Base-by-base conservation (phyloP, 2,888 invertebrate genomes). In the Erpobdella octoculata region DNA sequence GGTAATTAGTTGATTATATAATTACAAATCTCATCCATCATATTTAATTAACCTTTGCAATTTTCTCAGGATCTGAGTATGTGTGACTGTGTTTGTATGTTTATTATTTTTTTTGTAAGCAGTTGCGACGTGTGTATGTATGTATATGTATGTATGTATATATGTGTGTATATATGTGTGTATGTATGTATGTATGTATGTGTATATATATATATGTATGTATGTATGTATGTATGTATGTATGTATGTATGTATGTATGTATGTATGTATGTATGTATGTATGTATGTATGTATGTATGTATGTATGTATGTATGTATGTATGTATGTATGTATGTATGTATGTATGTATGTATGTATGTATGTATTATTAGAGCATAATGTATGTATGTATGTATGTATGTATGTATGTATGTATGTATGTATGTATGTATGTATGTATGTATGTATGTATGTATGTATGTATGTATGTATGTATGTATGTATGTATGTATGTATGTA, bases 291-390 rank as follows among this genome's bases (percentile, higher is more conserved):
- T 61, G 62, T 61, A 61, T 61, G 62, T 61, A 6, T 61, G 62
- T 61, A 28, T 61, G 62, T 61, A 28, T 61, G 62, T 61, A 61
- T 61, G 62, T 61, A 28, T 61, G 62, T 61, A 28, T 61, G 62
- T n/a, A n/a, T 41, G 46, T 41, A n/a, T 41, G 46, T 41, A n/a
- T 41, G 12, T 41, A n/a, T 41, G 46, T 41, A n/a, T 41, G 46
- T 41, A n/a, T 41, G 46, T 41, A n/a, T 41, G 46, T 15, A 41
- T 41, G 46, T 41, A 41, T n/a, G 46, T 41, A n/a, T 41, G 46
- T 41, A 15, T 41, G 46, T 41, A n/a, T 41, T 12, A 15, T 12
- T 41, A n/a, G 12, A n/a, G 12, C 12, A 15, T 41, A 12, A 61
- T 61, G 62, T 61, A 61, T 61, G 36, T 25, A 25, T 67, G 67